phyloP scores from a whole-genome alignment of 2,113 vertebrate species.

The Progne subis region DNA sequence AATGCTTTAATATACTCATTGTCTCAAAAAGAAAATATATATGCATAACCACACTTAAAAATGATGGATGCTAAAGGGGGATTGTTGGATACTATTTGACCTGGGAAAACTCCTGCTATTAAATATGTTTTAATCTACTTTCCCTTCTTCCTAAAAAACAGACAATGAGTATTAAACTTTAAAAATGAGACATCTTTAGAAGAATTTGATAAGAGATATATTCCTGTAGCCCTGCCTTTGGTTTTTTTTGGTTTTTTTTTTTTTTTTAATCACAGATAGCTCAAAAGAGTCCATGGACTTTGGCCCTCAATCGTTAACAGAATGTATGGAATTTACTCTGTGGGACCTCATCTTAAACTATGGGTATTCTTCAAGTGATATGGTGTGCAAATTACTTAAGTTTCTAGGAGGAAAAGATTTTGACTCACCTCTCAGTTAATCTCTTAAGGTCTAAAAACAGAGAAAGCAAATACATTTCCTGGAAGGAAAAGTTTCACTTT shows the following conservation, averaged over 20 bases:
- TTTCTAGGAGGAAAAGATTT: background rate
- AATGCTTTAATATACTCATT: background rate
- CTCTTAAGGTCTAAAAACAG: background rate
- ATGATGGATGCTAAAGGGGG: background rate
- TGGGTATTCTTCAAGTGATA: background rate
- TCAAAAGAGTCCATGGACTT: background rate
- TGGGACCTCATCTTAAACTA: background rate
- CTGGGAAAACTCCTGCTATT: background rate
- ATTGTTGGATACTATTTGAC: background rate
- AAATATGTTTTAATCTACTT: background rate
- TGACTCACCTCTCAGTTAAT: background rate
- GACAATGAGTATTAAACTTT: background rate
- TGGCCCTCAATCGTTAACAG: background rate
- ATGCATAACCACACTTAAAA: background rate
- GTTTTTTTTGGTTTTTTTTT: background rate
- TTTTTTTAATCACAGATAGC: background rate
- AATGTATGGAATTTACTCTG: background rate
- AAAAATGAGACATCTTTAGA: background rate
- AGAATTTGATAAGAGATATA: background rate
- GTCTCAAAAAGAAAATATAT: background rate
- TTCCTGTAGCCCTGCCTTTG: background rate
- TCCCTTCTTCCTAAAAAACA: background rate
- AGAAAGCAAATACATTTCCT: background rate
- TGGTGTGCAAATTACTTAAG: background rate
- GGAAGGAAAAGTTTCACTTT: background rate